Conservation (phyloP, 2,888 invertebrate species). For the Ormyrus rosae region DNA sequence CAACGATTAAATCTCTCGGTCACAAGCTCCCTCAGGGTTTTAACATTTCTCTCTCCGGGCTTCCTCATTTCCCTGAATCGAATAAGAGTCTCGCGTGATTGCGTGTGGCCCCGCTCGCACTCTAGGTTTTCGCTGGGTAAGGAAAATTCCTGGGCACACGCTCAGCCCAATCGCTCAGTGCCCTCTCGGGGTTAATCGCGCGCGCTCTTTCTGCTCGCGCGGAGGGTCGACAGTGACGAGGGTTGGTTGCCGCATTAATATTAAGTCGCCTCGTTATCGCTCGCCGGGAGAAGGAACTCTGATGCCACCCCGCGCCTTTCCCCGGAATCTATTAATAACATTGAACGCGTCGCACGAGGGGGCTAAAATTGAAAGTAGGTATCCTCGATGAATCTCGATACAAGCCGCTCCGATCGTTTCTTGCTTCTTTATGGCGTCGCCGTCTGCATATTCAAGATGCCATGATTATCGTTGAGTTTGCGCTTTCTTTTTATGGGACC, state of each 20-base stretch:
- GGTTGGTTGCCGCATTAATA: constrained; percentile 60
- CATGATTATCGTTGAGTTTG: background rate
- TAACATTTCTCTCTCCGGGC: background rate
- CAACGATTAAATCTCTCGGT: background rate
- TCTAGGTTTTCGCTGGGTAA: constrained; percentile 42
- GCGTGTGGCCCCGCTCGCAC: constrained; percentile 56
- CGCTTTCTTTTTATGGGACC: no score
- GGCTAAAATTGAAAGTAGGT: constrained; percentile 42
- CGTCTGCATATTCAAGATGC: background rate
- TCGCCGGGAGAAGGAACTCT: constrained; percentile 21
- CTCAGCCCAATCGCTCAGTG: constrained; percentile 21
- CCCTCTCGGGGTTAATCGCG: constrained; percentile 58
- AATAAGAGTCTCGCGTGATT: constrained; percentile 66
- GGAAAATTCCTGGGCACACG: constrained; percentile 59
- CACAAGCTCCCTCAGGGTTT: background rate
- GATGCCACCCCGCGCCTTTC: background rate
- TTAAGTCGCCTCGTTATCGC: constrained; percentile 60
- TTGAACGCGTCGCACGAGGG: constrained; percentile 31
- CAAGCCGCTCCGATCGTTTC: background rate
- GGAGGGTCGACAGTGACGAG: constrained; percentile 50
- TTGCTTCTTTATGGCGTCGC: background rate
- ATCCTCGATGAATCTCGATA: constrained; percentile 27
- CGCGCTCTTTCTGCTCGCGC: background rate
- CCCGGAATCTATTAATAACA: constrained; percentile 62
- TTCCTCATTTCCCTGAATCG: background rate